Percentiles rank a stretch among this genome's conserved stretches.
These are phyloP conservation scores for Lasioglossum albipes DNA, from an alignment of 1,140 invertebrate genomes.

Conservation along the genomic window DNA sequence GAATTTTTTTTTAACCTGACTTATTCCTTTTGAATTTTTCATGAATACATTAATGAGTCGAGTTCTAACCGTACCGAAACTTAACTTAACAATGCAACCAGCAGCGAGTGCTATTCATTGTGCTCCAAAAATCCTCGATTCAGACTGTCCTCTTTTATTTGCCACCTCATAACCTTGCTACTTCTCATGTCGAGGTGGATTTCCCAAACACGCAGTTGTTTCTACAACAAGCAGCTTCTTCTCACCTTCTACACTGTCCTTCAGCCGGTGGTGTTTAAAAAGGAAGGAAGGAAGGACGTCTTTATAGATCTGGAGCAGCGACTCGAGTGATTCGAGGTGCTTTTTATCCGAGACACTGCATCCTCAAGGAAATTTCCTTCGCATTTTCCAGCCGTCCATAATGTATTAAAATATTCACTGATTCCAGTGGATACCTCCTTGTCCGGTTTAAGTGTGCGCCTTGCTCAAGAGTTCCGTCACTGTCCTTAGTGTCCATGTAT, in stretches of 20 bases:
- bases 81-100: neutral
- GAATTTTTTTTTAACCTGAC: no score
- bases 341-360: slow-evolving; percentile 14
- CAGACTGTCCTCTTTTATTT: neutral
- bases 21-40: no score
- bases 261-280: slow-evolving; percentile 1
- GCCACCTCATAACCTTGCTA: neutral
- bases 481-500: neutral
- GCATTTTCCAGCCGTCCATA: neutral
- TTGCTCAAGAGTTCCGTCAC: neutral
- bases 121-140: neutral
- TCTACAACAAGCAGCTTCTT: slow-evolving; percentile 14
- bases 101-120: neutral
- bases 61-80: no score
- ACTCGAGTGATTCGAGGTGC: neutral
- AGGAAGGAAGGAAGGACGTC: neutral
- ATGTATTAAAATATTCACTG: neutral
- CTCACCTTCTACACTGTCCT: slow-evolving; percentile 35
- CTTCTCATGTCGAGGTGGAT: neutral
- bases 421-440: neutral
- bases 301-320: slow-evolving; percentile 16
- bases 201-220: slow-evolving; percentile 14
- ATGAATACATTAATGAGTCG: no score
- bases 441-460: neutral
- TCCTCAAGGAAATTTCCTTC: slow-evolving; percentile 8